phyloP scores from a whole-genome alignment of 2,797 vertebrate genomes.

The Chloroceryle amazona region DNA sequence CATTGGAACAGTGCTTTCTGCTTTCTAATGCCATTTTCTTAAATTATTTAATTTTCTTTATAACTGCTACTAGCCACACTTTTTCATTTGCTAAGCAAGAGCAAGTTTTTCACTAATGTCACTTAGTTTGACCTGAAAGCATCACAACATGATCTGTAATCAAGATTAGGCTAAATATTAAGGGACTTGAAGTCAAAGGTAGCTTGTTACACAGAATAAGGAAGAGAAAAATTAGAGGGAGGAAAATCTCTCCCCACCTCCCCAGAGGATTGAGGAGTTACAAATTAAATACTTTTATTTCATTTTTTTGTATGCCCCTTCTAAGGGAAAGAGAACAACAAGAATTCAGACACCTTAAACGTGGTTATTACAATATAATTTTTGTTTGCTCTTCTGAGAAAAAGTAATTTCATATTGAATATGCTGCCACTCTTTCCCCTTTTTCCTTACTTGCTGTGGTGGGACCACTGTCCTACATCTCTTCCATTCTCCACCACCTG shows the following conservation, averaged over 20 bases:
- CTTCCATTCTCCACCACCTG: neutral
- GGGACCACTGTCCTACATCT: neutral
- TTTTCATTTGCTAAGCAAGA: neutral
- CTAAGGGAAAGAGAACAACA: neutral
- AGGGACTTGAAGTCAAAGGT: neutral
- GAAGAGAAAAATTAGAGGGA: neutral
- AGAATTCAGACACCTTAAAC: neutral
- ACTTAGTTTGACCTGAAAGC: neutral
- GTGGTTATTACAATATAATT: neutral
- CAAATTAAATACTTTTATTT: fast-evolving
- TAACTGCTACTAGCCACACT: neutral
- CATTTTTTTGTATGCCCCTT: neutral
- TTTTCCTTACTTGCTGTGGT: neutral
- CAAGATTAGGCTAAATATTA: neutral
- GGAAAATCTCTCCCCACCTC: neutral
- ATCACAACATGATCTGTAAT: neutral
- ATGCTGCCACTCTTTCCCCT: neutral
- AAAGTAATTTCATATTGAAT: neutral
- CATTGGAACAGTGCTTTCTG: fast-evolving
- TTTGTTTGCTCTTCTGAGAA: neutral
- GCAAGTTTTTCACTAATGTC: neutral
- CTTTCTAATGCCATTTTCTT: neutral
- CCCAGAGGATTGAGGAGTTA: neutral
- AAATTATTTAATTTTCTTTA: neutral
- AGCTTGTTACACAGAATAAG: neutral